phyloP scores from a whole-genome alignment of 1,140 invertebrate genomes.

The Brachionus rubens region DNA sequence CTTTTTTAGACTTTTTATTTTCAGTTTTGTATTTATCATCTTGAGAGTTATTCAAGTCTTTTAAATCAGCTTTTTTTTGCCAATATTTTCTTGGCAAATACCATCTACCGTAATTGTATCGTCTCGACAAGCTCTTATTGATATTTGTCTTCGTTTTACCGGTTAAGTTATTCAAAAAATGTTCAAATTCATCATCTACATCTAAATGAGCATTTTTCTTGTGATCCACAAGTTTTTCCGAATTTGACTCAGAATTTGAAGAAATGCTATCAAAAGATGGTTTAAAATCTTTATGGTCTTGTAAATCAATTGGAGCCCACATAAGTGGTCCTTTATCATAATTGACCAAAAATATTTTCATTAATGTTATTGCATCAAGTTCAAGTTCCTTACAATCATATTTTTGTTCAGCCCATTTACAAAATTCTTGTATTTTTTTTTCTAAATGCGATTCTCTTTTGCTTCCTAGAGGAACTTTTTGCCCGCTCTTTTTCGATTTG shows the following conservation, averaged over 20 bases:
- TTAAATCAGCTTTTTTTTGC: background rate
- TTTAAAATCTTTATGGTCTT: conserved; percentile 19
- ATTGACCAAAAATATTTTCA: conserved; percentile 36
- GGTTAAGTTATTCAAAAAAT: no score
- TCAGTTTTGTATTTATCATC: background rate
- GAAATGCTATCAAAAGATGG: background rate
- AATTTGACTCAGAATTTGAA: background rate
- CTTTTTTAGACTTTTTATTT: background rate
- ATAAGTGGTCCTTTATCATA: conserved; percentile 18
- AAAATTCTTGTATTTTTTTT: conserved; percentile 30
- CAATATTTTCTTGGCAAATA: conserved; percentile 25
- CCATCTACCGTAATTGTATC: conserved; percentile 17
- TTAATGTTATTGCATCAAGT: conserved; percentile 13
- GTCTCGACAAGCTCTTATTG: background rate
- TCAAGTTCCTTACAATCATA: conserved; percentile 32
- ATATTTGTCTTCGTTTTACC: background rate
- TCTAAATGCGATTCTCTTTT: conserved; percentile 33
- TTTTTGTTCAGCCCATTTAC: background rate
- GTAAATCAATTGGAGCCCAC: conserved; percentile 17
- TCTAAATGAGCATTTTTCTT: background rate
- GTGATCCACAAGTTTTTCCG: background rate
- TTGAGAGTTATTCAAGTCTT: background rate
- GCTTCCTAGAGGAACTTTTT: background rate
- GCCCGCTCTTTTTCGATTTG: background rate
- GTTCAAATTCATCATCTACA: background rate